Base-by-base conservation (phyloP, 2,888 invertebrate species). In the Drosophila lacicola region DNA sequence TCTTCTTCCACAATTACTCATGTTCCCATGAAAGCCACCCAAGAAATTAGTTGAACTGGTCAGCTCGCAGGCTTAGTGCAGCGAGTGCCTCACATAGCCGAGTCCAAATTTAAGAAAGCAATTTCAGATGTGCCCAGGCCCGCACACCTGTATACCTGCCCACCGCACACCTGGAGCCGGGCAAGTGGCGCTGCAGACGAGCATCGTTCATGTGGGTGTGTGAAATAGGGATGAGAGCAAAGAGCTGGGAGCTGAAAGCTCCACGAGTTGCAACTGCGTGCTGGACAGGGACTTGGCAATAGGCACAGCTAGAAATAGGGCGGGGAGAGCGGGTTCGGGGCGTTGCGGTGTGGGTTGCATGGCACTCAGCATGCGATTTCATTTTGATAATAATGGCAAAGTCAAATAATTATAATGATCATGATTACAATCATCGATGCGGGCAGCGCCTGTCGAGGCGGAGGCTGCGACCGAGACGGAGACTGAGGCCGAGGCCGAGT, bases 321-420 rank as follows among this genome's bases (percentile, higher is more conserved):
- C 4, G 13, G 50, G 21, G 9, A 3, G 11, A 25, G 29, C 1
- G 14, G 17, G 42, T 25, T 19, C 2, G 21, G 64, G 45, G 13
- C 11, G 42, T 39, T 39, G 11, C 4, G 51, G 29, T 42, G 42
- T 14, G 54, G 47, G 62, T 36, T 66, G 64, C 54, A 67, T 67
- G 66, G 67, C 64, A 33, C 80, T 53, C 75, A 65, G 78, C 78
- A 78, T 80, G 90, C 90, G 86, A 86, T 86, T 89, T 74, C 88
- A 88, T 89, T 86, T 86, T 86, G 90, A 86, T 88, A 86, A 88
- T 86, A 89, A 89, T 85, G 78, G 75, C 83, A 84, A 85, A 88
- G 87, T 71, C 83, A 82, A 85, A 85, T 88, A 85, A 85, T 85
- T 89, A 89, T 88, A 89, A 89, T 86, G 88, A 89, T 88, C 86